Evolutionary conservation across 2,888 invertebrate genomes (phyloP), one percentile per base, ranked within the genome.

Genomic region (Drosophila siamana): DNA sequence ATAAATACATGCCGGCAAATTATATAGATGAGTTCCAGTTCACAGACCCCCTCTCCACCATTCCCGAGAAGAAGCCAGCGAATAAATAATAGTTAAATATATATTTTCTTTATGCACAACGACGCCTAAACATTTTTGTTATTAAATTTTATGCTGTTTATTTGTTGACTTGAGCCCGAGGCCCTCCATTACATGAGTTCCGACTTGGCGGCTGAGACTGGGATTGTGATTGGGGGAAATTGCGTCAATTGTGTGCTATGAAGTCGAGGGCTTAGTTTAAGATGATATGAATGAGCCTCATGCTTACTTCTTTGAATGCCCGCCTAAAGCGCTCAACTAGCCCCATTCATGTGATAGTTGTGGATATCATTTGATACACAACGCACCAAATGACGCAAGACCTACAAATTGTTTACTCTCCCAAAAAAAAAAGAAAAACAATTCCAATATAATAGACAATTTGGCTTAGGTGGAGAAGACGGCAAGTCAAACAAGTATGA

Each of bases 1-100:
- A 85, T 85, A 89, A 88, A 85, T 84, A 87, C 55, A 86, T 88
- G 84, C 85, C 74, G 73, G 87, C 87, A 84, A 85, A 85, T 85
- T 85, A 89, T 87, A 74, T 72, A 74, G 84, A 82, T 69, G 88
- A 68, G 86, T 72, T 78, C 65, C 52, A 60, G 51, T 50, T 68
- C 64, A 19, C 55, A 50, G 16, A 61, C 16, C 52, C 15, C 69
- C 66, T 63, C 64, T n/a, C n/a, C n/a, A n/a, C n/a, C 64, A 50
- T 71, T 47, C 65, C 55, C 63, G 52, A 13, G 43, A 55, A 71
- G 70, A 60, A 41, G 75, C 69, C 66, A 64, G 86, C 73, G 60
- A 61, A 80, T 88, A 83, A 88, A 83, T 83, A 83, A 88, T 88
- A 88, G 88, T 83, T 88, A 86, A 83, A 83, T 82, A 85, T 73